phyloP scores from a whole-genome alignment of 2,797 vertebrate species.

The Rhinella marina region DNA sequence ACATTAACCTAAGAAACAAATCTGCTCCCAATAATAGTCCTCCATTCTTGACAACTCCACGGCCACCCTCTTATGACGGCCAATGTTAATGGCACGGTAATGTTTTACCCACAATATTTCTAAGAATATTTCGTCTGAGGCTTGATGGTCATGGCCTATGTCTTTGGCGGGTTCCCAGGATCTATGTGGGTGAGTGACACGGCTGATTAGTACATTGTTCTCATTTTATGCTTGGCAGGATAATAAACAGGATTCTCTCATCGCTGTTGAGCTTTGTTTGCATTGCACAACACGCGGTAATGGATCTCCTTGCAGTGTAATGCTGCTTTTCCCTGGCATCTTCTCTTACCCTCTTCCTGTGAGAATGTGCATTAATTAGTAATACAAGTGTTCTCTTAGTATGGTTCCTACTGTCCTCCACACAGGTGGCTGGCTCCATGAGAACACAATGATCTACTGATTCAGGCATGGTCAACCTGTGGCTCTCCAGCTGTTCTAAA shows the following conservation, averaged over 20 bases:
- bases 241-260: slow-evolving; percentile 47
- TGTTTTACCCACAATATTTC: neutral
- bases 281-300: slow-evolving; percentile 54
- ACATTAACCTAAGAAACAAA: too few species aligned
- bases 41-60: neutral
- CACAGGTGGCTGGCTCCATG: neutral
- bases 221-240: slow-evolving; percentile 37
- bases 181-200: slow-evolving; percentile 37
- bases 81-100: neutral
- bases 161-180: slow-evolving; percentile 37
- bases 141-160: slow-evolving; percentile 14
- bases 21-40: too few species aligned
- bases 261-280: slow-evolving; percentile 41
- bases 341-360: slow-evolving; percentile 32
- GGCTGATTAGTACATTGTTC: slow-evolving; percentile 58
- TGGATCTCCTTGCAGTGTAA: slow-evolving; percentile 47
- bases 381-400: slow-evolving; percentile 46
- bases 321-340: slow-evolving; percentile 43
- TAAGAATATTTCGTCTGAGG: slow-evolving; percentile 30
- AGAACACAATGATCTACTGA: neutral
- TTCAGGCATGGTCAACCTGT: too few species aligned
- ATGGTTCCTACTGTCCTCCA: neutral
- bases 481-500: too few species aligned
- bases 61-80: neutral
- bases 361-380: slow-evolving; percentile 29